A percentile compares a stretch with the other conserved stretches of the same genome.
Evolutionary conservation across 2,888 invertebrate species (phyloP).

Genomic region (Polyommatus icarus): DNA sequence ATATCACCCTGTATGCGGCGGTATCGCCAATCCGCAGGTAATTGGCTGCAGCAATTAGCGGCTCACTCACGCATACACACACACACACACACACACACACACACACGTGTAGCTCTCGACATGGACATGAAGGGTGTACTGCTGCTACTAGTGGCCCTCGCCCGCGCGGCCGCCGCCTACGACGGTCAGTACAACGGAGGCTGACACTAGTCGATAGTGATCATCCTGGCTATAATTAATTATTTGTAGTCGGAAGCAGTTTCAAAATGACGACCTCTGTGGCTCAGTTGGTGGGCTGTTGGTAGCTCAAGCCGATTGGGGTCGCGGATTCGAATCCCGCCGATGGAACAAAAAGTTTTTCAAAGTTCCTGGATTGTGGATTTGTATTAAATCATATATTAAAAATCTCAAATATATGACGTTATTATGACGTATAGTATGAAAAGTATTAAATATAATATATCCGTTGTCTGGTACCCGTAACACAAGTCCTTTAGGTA

Average conservation of each 20-base stretch:
- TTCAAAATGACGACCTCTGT: too few relatives aligned
- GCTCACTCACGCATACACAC: constrained; percentile 15
- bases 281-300: too few relatives aligned
- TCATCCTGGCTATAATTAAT: background rate
- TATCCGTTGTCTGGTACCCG: too few relatives aligned
- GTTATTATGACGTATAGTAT: too few relatives aligned
- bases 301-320: too few relatives aligned
- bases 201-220: background rate
- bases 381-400: too few relatives aligned
- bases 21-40: constrained; percentile 44
- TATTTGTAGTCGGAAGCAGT: background rate
- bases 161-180: background rate
- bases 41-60: constrained; percentile 46
- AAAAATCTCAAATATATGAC: too few relatives aligned
- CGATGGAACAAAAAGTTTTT: too few relatives aligned
- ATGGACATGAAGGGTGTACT: constrained; percentile 31
- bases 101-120: constrained; percentile 25
- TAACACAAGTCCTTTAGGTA: too few relatives aligned
- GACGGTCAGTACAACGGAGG: constrained; percentile 20
- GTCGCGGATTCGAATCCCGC: too few relatives aligned
- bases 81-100: constrained; percentile 8
- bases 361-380: too few relatives aligned
- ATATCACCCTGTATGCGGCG: constrained; percentile 28
- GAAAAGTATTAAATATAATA: too few relatives aligned
- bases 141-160: constrained; percentile 24